These are phyloP conservation scores for Idaea biselata DNA, from an alignment of 2,888 invertebrate genomes.

Conservation along the genomic window DNA sequence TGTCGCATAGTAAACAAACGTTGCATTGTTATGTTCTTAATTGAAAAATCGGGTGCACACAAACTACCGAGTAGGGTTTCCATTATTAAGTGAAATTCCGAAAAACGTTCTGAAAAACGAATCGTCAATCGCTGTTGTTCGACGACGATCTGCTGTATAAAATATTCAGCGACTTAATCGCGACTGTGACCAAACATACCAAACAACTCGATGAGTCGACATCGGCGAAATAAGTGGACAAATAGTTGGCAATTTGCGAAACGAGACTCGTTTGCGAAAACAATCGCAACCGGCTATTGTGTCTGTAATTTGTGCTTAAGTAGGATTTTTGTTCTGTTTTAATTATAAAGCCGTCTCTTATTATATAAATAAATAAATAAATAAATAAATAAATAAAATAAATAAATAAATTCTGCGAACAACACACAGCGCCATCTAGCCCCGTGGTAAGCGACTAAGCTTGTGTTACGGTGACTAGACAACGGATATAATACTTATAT, in stretches of 20 bases:
- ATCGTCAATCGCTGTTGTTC: conserved; percentile 58
- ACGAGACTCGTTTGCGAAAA: conserved; percentile 40
- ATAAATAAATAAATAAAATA: too few relatives aligned
- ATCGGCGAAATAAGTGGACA: conserved; percentile 51
- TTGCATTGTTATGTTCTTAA: conserved; percentile 65
- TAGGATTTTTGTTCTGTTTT: background rate
- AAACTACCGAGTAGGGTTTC: conserved; percentile 54
- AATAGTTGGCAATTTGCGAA: conserved; percentile 60
- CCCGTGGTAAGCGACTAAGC: too few relatives aligned
- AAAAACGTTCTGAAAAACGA: conserved; percentile 74
- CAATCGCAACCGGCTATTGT: conserved; percentile 22
- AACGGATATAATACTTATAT: too few relatives aligned
- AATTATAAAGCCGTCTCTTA: background rate
- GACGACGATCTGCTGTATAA: conserved; percentile 64
- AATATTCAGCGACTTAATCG: conserved; percentile 75
- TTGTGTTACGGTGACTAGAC: too few relatives aligned
- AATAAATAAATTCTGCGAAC: too few relatives aligned
- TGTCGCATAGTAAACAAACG: conserved; percentile 38
- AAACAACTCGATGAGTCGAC: conserved; percentile 47
- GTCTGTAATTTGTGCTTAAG: conserved; percentile 6
- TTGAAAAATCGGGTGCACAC: conserved; percentile 64
- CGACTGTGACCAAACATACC: conserved; percentile 60
- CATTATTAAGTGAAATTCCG: conserved; percentile 73
- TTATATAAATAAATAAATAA: too few relatives aligned
- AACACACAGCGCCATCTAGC: too few relatives aligned